Evolutionary conservation across 2,888 invertebrate species (phyloP).

Genomic region (Rhaphigaster nebulosa): DNA sequence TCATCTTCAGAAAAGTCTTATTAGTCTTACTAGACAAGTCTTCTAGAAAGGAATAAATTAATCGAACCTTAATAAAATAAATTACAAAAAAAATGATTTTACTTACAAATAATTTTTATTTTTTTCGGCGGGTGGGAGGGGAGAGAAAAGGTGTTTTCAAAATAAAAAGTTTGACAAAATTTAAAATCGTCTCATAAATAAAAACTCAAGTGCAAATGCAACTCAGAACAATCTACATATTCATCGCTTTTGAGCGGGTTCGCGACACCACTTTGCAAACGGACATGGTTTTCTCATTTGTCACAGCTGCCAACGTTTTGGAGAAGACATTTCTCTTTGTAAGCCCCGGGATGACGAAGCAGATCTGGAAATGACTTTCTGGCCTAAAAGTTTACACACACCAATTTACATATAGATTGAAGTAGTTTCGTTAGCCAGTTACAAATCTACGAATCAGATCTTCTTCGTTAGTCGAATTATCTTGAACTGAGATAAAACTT

Average conservation of each 20-base stretch:
- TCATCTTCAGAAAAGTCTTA: too few species aligned
- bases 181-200: background rate
- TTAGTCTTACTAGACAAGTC: too few species aligned
- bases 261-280: background rate
- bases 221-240: background rate
- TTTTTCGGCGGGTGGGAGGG: too few species aligned
- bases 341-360: background rate
- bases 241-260: background rate
- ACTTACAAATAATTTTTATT: too few species aligned
- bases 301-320: background rate
- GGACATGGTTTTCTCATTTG: background rate
- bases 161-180: background rate
- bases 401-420: slow-evolving; percentile 23
- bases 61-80: too few species aligned
- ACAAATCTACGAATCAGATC: slow-evolving; percentile 7
- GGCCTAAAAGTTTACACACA: background rate
- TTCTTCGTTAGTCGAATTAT: background rate
- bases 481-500: background rate
- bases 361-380: background rate
- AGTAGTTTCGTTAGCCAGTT: background rate
- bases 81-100: too few species aligned
- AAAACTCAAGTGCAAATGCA: background rate
- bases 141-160: too few species aligned
- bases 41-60: too few species aligned
- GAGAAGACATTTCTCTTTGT: slow-evolving; percentile 10